phyloP scores from a whole-genome alignment of 1,140 invertebrate genomes.

The Pachypeltis micranthus region DNA sequence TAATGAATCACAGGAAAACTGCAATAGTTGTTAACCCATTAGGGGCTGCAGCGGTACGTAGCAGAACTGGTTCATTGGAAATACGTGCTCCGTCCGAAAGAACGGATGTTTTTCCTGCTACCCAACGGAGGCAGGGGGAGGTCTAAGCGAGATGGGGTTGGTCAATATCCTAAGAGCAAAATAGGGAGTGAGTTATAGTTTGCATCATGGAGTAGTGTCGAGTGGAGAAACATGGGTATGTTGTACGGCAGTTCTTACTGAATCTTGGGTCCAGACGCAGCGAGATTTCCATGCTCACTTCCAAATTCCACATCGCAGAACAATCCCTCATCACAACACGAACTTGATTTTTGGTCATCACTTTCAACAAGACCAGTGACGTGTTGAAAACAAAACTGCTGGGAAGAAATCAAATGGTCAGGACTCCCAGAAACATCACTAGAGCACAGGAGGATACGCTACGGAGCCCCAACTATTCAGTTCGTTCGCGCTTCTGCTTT shows the following conservation, averaged over 20 bases:
- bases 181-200: neutral
- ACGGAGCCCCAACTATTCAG: no score
- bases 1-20: no score
- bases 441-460: neutral
- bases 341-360: neutral
- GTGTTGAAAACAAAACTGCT: neutral
- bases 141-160: neutral
- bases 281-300: neutral
- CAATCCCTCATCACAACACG: neutral
- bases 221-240: neutral
- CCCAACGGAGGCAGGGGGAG: neutral
- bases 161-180: neutral
- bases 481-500: no score
- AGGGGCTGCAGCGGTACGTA: no score
- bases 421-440: neutral
- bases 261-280: neutral
- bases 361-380: neutral
- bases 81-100: neutral
- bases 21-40: no score
- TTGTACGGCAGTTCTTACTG: neutral
- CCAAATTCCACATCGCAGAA: neutral
- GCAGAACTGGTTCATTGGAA: no score
- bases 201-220: neutral
- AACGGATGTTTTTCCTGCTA: neutral
- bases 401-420: neutral